phyloP scores from a whole-genome alignment of 2,888 invertebrate genomes.

The Protodeltote pygarga region DNA sequence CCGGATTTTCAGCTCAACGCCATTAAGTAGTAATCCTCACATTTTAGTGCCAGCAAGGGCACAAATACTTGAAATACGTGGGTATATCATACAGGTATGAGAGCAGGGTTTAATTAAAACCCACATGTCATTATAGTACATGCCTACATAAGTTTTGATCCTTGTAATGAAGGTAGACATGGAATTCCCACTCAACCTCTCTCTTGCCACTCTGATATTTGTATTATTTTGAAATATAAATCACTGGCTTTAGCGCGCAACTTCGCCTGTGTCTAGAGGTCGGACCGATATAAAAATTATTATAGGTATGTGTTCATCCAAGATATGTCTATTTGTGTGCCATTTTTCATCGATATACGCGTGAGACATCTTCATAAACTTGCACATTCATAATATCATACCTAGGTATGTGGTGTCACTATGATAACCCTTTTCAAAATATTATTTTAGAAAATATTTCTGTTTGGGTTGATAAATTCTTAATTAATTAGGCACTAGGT shows the following conservation, averaged over 20 bases:
- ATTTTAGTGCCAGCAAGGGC: neutral
- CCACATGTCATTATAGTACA: constrained; percentile 13
- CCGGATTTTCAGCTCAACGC: neutral
- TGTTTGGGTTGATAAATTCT: constrained; percentile 4
- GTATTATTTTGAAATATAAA: too few relatives aligned
- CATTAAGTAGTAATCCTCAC: neutral
- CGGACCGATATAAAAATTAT: too few relatives aligned
- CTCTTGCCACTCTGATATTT: neutral
- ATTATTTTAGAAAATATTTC: neutral
- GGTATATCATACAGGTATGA: too few relatives aligned
- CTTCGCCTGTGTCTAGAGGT: too few relatives aligned
- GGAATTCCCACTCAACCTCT: constrained; percentile 12
- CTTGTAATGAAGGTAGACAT: constrained; percentile 4
- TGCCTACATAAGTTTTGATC: constrained; percentile 22
- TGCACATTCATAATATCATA: neutral
- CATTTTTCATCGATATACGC: too few relatives aligned
- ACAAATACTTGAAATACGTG: constrained; percentile 1
- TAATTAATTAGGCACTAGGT: constrained; percentile 4
- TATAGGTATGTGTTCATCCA: too few relatives aligned
- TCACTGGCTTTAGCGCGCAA: too few relatives aligned
- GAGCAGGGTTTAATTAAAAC: constrained; percentile 37
- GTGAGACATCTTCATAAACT: neutral
- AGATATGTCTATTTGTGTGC: too few relatives aligned
- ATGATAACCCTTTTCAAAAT: constrained; percentile 3
- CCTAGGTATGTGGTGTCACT: neutral